phyloP scores from a whole-genome alignment of 2,113 vertebrate species.

The Corvus cornix region DNA sequence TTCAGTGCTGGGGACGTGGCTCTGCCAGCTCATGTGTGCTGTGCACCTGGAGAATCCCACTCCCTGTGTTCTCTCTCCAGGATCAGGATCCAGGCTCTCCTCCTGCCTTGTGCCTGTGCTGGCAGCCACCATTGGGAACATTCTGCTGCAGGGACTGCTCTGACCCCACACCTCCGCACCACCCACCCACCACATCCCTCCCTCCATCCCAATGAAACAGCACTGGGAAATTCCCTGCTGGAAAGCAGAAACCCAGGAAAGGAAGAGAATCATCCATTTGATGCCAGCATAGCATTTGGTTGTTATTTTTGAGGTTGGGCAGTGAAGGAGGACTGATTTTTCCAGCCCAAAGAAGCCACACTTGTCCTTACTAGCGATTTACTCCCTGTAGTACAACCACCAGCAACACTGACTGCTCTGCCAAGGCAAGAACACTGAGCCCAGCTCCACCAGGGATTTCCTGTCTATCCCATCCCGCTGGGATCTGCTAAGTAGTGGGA shows the following conservation, averaged over 20 bases:
- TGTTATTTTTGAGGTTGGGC: background rate
- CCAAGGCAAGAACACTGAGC: background rate
- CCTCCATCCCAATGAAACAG: accelerated
- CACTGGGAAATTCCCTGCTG: background rate
- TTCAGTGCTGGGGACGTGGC: accelerated
- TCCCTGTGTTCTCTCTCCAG: background rate
- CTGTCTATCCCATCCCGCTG: background rate
- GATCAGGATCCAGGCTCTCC: background rate
- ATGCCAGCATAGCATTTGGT: background rate
- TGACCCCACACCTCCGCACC: background rate
- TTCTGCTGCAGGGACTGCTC: background rate
- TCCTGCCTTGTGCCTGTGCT: background rate
- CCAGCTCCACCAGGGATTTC: background rate
- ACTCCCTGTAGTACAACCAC: background rate
- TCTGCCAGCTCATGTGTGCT: no score
- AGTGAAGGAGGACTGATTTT: background rate
- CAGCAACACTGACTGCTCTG: background rate
- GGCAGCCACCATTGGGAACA: accelerated
- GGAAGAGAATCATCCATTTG: background rate
- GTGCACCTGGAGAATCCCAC: background rate
- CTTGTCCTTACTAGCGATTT: background rate
- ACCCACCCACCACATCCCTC: accelerated
- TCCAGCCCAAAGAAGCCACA: background rate
- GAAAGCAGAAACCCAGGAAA: background rate
- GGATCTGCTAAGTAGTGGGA: background rate